Evolutionary conservation across 2,888 invertebrate genomes (phyloP).

Genomic region (Synergus umbraculus): DNA sequence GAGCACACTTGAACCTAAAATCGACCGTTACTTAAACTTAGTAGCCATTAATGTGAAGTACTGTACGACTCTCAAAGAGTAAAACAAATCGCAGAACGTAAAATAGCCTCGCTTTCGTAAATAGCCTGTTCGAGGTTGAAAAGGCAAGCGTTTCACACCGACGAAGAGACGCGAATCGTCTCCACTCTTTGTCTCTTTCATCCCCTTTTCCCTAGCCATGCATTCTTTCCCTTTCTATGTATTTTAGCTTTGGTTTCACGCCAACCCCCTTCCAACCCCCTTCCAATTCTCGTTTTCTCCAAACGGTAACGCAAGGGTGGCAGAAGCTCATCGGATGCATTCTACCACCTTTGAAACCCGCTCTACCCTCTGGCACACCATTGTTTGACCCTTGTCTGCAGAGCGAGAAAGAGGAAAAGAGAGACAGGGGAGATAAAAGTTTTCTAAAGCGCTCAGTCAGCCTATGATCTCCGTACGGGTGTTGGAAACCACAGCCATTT

Average conservation of each 20-base stretch:
- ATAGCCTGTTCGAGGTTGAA: constrained; percentile 32
- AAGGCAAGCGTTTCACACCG: constrained; percentile 23
- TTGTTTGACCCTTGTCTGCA: constrained; percentile 29
- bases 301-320: constrained; percentile 18
- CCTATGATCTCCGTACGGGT: constrained; percentile 18
- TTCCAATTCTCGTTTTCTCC: constrained; percentile 5
- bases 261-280: constrained; percentile 19
- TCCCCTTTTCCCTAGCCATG: background rate
- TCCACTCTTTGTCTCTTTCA: background rate
- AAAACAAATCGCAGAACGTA: constrained; percentile 43
- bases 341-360: constrained; percentile 21
- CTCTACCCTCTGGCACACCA: constrained; percentile 21
- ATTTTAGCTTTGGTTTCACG: background rate
- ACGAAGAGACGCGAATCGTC: constrained; percentile 19
- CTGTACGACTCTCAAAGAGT: constrained; percentile 24
- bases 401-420: background rate
- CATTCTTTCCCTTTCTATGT: background rate
- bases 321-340: constrained; percentile 30
- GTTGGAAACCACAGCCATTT: constrained; percentile 19
- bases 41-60: constrained; percentile 25
- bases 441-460: constrained; percentile 49
- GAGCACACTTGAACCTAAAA: background rate
- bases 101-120: constrained; percentile 36
- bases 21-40: background rate
- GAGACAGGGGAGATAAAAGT: constrained; percentile 34